Evolutionary conservation across 2,797 vertebrate genomes (phyloP), one percentile per base, ranked within the genome.

Genomic region (Adelosebastes latens): DNA sequence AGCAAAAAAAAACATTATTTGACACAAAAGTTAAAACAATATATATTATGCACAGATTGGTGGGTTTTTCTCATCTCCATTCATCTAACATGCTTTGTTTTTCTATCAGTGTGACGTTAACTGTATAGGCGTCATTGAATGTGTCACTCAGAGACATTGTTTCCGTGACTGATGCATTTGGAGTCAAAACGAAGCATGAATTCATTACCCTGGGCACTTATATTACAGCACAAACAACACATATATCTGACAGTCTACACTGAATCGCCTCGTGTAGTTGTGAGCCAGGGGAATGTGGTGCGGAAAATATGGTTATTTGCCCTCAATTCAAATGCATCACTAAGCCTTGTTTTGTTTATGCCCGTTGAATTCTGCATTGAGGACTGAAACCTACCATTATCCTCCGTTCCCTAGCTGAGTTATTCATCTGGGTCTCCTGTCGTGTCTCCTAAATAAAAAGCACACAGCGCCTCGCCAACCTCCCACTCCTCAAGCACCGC

Each of bases 401-500:
- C 76, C 84, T 70, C 80, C 58, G 72, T 88, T 79, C 63, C 77
- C 79, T 16, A 34, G 55, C 84, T 64, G 87, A 79, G 85, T 91
- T 91, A 89, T 94, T 94, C 86, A 91, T 92, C 74, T 58, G 63
- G 84, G 76, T 87, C 87, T 90, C 91, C 91, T 88, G 90, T 89
- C 27, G 88, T 24, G 84, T 70, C 72, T 81, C 59, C 75, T 86
- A 81, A 94, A 94, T 93, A 91, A 94, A 89, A 89, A 90, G 86
- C 84, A 87, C 3, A 46, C 90, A 79, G 91, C 31, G 69, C 66
- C 79, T 89, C 52, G 36, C 85, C 87, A 83, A 69, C 81, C 81
- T 90, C 84, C 90, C 88, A 75, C 90, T 91, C 87, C 83, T 77
- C 70, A 46, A 71, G 87, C 93, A 81, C 94, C 11, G 56, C 82